Evolutionary conservation across 2,888 invertebrate species (phyloP).

Genomic region (Apotomis turbidana): DNA sequence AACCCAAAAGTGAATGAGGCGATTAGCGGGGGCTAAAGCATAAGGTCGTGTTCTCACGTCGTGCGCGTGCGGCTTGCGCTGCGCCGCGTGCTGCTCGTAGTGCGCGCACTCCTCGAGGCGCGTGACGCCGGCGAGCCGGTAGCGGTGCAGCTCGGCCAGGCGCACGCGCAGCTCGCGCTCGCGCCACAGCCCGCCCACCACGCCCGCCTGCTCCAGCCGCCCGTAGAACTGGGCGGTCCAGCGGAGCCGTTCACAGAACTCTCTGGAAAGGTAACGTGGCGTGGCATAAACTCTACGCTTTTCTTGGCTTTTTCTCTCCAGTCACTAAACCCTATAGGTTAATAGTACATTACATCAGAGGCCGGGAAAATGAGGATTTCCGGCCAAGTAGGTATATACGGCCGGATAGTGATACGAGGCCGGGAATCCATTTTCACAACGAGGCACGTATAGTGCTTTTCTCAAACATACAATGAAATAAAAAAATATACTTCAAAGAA

Average conservation of each 20-base stretch:
- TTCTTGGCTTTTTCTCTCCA: too few species aligned
- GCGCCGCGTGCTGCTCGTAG: slow-evolving; percentile 91
- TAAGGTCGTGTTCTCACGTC: slow-evolving; percentile 82
- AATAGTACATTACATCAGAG: too few species aligned
- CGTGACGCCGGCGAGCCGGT: slow-evolving; percentile 93
- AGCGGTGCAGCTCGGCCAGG: slow-evolving; percentile 90
- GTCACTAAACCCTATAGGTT: too few species aligned
- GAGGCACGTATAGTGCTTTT: too few species aligned
- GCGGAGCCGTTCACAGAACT: slow-evolving; percentile 92
- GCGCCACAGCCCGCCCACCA: slow-evolving; percentile 90
- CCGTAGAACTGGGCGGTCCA: slow-evolving; percentile 95
- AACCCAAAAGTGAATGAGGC: slow-evolving; percentile 47
- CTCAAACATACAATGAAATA: too few species aligned
- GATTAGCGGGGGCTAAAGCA: slow-evolving; percentile 50
- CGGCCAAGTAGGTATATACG: too few species aligned
- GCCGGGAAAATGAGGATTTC: too few species aligned
- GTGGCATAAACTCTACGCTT: too few species aligned
- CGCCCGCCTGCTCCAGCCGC: slow-evolving; percentile 91
- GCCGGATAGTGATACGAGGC: too few species aligned
- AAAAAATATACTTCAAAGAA: too few species aligned
- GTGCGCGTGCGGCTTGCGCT: slow-evolving; percentile 81
- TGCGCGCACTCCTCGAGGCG: slow-evolving; percentile 93
- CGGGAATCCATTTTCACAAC: too few species aligned
- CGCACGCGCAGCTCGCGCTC: slow-evolving; percentile 93
- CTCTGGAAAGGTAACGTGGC: slow-evolving; percentile 71